phyloP scores from a whole-genome alignment of 2,888 invertebrate genomes.

The Trissolcus japonicus region DNA sequence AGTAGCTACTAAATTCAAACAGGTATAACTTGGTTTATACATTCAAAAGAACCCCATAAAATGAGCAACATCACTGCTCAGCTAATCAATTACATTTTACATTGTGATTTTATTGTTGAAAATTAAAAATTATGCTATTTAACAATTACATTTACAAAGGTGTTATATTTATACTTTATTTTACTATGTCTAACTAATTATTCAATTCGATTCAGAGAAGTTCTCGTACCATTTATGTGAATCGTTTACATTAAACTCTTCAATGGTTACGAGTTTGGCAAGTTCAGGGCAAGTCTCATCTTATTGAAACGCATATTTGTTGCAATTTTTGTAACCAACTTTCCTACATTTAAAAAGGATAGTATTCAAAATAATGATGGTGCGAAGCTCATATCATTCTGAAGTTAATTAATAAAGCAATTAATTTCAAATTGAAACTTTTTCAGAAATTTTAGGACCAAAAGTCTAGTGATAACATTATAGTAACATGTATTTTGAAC shows the following conservation, averaged over 20 bases:
- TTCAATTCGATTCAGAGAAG: constrained; percentile 76
- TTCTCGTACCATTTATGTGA: constrained; percentile 62
- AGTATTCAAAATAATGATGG: no score
- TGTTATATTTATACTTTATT: constrained; percentile 40
- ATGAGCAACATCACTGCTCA: neutral
- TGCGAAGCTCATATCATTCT: no score
- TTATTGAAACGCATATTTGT: constrained; percentile 60
- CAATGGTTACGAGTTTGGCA: constrained; percentile 72
- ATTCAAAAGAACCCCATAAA: neutral
- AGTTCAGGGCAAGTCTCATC: constrained; percentile 73
- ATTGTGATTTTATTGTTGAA: neutral
- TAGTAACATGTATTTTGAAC: no score
- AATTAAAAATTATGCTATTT: neutral
- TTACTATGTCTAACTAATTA: constrained; percentile 42
- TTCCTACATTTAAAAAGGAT: no score
- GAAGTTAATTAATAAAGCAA: no score
- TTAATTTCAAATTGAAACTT: no score
- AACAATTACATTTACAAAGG: constrained; percentile 36
- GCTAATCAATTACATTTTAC: neutral
- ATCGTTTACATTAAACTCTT: constrained; percentile 44
- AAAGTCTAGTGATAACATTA: no score
- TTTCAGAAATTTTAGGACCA: no score
- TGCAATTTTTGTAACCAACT: no score
- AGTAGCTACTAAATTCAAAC: neutral
- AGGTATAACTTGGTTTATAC: no score